Percentiles rank a stretch among this genome's conserved stretches.
phyloP scores from a whole-genome alignment of 2,888 invertebrate species.

The Dynastes hyllus region DNA sequence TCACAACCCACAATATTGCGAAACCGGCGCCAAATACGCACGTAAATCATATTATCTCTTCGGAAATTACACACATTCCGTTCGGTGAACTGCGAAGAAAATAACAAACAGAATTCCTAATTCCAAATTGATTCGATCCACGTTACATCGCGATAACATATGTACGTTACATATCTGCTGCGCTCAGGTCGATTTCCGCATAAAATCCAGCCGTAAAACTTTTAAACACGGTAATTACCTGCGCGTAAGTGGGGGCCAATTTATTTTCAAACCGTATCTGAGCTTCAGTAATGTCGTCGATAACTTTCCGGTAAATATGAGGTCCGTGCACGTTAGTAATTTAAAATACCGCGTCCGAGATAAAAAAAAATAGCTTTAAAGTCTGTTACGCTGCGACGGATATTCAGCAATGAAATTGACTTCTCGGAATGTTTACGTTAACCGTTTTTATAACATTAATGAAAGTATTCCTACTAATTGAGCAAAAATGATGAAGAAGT shows the following conservation, averaged over 20 bases:
- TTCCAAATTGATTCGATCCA: background rate
- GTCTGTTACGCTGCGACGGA: background rate
- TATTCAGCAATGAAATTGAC: too few relatives aligned
- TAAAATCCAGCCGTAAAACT: constrained; percentile 20
- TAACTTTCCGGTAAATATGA: constrained; percentile 3
- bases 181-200: background rate
- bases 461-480: too few relatives aligned
- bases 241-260: background rate
- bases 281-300: constrained; percentile 2
- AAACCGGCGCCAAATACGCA: too few relatives aligned
- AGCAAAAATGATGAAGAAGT: too few relatives aligned
- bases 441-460: too few relatives aligned
- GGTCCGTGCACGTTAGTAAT: background rate
- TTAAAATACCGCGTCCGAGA: background rate
- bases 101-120: background rate
- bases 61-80: background rate
- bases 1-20: too few relatives aligned
- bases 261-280: constrained; percentile 13
- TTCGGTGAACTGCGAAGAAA: background rate
- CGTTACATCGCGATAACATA: background rate
- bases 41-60: too few relatives aligned
- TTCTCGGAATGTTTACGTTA: too few relatives aligned
- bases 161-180: background rate
- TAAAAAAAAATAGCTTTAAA: background rate
- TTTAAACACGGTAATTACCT: constrained; percentile 18